Percentiles rank a stretch among this genome's conserved stretches.
These are phyloP conservation scores for Eulemur macaco DNA, from an alignment of 2,113 vertebrate genomes.

Conservation along the genomic window DNA sequence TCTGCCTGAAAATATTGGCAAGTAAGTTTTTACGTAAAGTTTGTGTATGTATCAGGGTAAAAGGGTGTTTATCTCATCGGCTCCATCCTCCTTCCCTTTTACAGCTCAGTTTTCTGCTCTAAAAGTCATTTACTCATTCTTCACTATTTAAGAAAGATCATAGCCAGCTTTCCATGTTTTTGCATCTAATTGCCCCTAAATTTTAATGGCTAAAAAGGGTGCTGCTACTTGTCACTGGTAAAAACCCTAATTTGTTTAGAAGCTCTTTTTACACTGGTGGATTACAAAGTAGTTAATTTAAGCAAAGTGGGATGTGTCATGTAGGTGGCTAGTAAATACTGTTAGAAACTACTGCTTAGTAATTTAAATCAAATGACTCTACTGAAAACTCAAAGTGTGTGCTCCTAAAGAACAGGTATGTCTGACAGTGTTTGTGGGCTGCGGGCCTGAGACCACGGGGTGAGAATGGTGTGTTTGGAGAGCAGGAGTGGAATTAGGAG, in stretches of 20 bases:
- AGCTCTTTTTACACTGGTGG: background rate
- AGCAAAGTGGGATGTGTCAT: background rate
- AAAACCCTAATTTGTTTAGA: background rate
- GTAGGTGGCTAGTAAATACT: background rate
- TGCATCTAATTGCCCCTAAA: background rate
- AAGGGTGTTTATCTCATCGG: background rate
- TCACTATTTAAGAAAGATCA: background rate
- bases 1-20: constrained; percentile 98
- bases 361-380: background rate
- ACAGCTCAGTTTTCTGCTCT: background rate
- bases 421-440: background rate
- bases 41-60: background rate
- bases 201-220: background rate
- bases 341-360: background rate
- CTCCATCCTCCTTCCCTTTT: background rate
- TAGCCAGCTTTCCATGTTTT: background rate
- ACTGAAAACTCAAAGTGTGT: background rate
- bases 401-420: background rate
- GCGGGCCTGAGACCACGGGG: background rate
- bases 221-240: background rate
- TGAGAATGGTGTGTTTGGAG: background rate
- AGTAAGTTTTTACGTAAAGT: constrained; percentile 89
- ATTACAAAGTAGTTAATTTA: constrained; percentile 12
- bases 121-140: background rate
- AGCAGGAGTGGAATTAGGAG: background rate